A percentile compares a stretch with the other conserved stretches of the same genome.
Evolutionary conservation across 2,113 vertebrate species (phyloP).

Genomic region (Chloropsis cyanopogon): DNA sequence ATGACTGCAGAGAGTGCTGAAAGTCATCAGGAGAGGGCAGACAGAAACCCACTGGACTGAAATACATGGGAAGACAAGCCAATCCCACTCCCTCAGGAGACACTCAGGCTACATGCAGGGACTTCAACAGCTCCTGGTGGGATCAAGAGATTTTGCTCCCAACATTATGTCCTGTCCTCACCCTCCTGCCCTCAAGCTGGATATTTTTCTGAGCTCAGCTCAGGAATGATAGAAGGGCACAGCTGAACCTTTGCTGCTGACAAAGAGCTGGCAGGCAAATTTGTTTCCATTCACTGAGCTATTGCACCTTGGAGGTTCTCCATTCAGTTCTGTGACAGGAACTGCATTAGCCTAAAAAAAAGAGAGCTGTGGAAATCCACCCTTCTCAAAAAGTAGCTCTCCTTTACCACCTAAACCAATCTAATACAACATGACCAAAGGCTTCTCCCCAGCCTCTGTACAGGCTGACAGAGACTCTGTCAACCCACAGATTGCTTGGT

Average conservation of each 20-base stretch:
- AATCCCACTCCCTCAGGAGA: neutral
- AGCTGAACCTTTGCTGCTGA: neutral
- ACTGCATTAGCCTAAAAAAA: neutral
- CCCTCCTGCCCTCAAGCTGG: neutral
- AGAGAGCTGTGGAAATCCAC: neutral
- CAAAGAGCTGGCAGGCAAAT: neutral
- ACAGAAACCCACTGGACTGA: neutral
- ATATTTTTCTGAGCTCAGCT: neutral
- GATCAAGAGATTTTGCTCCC: neutral
- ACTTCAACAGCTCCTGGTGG: neutral
- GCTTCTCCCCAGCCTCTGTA: neutral
- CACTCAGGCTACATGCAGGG: neutral
- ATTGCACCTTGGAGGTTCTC: neutral
- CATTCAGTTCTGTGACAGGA: neutral
- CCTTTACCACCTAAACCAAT: neutral
- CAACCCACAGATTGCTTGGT: neutral
- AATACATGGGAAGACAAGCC: rapidly evolving
- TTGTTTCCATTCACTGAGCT: neutral
- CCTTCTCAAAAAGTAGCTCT: neutral
- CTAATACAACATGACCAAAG: neutral
- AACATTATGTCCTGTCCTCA: neutral
- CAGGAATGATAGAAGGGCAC: neutral
- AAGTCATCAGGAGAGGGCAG: neutral
- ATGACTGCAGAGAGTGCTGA: neutral
- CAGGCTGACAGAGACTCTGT: neutral